These are phyloP conservation scores for Squalus acanthias DNA, from an alignment of 2,797 vertebrate species.

Conservation along the genomic window DNA sequence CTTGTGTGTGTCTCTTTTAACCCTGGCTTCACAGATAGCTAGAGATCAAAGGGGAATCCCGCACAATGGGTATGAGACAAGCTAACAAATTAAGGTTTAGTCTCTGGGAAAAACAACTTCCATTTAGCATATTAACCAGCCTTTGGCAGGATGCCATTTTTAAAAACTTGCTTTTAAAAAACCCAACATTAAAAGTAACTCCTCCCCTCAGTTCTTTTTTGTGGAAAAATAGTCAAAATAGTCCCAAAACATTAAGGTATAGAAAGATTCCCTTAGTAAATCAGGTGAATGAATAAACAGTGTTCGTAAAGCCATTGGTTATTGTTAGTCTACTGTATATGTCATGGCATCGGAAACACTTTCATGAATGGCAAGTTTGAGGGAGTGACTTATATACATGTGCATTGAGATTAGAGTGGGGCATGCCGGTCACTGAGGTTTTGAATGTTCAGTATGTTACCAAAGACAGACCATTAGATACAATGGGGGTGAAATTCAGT, in stretches of 20 bases:
- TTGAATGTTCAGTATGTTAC: not conserved
- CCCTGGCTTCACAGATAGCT: no score
- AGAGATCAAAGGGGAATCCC: no score
- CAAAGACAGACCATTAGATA: not conserved
- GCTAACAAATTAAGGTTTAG: no score
- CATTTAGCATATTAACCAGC: not conserved
- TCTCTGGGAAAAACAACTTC: no score
- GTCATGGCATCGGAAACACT: not conserved
- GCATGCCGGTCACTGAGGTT: not conserved
- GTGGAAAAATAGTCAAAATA: not conserved
- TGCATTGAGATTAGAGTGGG: not conserved
- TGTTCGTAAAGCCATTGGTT: not conserved
- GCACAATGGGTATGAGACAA: no score
- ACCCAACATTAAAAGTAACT: not conserved
- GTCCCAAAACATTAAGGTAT: not conserved
- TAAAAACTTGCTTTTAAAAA: not conserved
- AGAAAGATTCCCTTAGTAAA: not conserved
- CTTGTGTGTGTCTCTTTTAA: no score
- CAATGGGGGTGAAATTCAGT: not conserved
- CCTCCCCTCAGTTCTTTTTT: not conserved
- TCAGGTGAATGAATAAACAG: not conserved
- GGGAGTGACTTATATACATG: not conserved
- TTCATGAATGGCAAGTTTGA: not conserved
- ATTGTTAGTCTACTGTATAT: not conserved
- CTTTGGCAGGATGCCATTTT: not conserved